Conservation (phyloP, 53 echinoderm and acorn worm species). For the Patiria pectinifera region DNA sequence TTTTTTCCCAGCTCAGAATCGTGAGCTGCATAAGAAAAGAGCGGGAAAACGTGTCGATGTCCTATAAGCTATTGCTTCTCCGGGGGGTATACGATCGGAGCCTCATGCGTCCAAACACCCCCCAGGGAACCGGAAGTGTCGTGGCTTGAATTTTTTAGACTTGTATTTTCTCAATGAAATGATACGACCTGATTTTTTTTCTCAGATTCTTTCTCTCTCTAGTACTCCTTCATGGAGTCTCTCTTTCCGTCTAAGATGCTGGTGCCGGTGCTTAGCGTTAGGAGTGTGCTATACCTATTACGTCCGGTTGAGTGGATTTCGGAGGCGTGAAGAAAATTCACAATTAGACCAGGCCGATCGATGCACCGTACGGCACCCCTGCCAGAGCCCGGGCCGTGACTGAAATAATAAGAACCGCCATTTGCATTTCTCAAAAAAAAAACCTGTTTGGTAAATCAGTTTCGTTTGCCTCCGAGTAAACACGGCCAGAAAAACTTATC, state of each 20-base stretch:
- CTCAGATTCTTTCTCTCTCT: neutral
- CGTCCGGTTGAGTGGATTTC: constrained; percentile 27
- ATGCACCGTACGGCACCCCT: constrained; percentile 11
- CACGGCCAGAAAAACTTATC: constrained; percentile 41
- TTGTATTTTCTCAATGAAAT: constrained; percentile 33
- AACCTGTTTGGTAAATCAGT: constrained; percentile 19
- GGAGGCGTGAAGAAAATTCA: constrained; percentile 52
- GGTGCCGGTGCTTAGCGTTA: constrained; percentile 27
- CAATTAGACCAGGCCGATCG: constrained; percentile 46
- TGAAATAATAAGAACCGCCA: constrained; percentile 58
- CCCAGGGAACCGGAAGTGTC: constrained; percentile 58
- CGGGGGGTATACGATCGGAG: constrained; percentile 40
- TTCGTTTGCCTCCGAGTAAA: constrained; percentile 15
- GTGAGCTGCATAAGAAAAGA: constrained; percentile 53
- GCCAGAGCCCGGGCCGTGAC: constrained; percentile 37
- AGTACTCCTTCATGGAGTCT: neutral
- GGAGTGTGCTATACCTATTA: constrained; percentile 53
- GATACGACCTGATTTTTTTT: constrained; percentile 47
- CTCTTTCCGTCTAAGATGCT: constrained; percentile 4
- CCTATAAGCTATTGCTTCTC: constrained; percentile 49
- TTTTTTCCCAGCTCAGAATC: constrained; percentile 49
- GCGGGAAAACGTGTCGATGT: constrained; percentile 49
- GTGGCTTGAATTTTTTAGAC: constrained; percentile 49
- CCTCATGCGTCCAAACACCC: constrained; percentile 30
- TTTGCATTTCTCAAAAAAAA: constrained; percentile 43